Base-by-base conservation (phyloP, 1,140 invertebrate species). In the Zaprionus kolodkinae region DNA sequence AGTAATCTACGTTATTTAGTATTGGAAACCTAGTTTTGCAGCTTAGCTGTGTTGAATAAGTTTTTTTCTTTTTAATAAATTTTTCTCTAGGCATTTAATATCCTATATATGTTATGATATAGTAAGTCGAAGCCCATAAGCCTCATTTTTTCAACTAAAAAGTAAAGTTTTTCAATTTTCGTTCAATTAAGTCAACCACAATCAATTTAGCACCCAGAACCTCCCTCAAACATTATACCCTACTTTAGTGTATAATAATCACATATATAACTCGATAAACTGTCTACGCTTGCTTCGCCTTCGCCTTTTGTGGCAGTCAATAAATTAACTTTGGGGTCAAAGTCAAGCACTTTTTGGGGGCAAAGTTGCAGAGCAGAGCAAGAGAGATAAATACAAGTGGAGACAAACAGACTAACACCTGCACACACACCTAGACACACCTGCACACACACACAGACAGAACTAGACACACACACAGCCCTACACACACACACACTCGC, bases 271-370 rank as follows among this genome's bases (percentile, higher is more conserved):
- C 45, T 17, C 45, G 45, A 17, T 50, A 25, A 50, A 25, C 11
- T 50, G 17, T 50, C 45, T 25, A 25, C 45, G 45, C 17, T 50
- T 50, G 25, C 45, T 50, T 50, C 25, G 45, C 17, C 17, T 50
- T 43, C 35, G 38, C 9, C 30, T 7, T 35, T 6, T 38, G 17
- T 17, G 12, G 25, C 48, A 54, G 61, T 64, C 64, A 25, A 72
- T 68, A 66, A 72, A 61, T 61, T 55, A 54, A 27, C 17, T 36
- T 7, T n/a, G 40, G 50, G 56, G 17, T 50, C 27, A 52, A 43
- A 64, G 61, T 54, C 61, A 64, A 52, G 33, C 33, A 25, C 17
- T 25, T 38, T 17, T n/a, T 63, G 48, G 43, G 60, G 43, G 33
- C 61, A 64, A 64, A 45, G 60, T 62, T 35, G 27, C 38, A 21